phyloP scores from a whole-genome alignment of 2,113 vertebrate species.

The Thinocorus orbignyianus region DNA sequence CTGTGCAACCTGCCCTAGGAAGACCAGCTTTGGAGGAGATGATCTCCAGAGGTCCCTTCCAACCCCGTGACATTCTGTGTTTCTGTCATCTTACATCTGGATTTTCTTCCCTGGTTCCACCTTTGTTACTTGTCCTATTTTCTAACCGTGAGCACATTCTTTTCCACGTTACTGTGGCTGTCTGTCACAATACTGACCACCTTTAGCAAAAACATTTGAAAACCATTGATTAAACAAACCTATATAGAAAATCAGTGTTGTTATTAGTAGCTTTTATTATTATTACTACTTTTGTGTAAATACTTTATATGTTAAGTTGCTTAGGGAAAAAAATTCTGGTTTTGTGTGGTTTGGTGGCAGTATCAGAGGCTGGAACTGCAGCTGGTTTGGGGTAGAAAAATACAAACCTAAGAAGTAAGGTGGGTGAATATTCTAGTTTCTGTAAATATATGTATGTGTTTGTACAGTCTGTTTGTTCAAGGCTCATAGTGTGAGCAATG shows the following conservation, averaged over 20 bases:
- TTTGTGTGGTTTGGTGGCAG: background rate
- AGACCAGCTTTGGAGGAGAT: too few relatives aligned
- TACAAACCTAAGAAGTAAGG: background rate
- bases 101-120: background rate
- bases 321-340: background rate
- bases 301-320: background rate
- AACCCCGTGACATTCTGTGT: too few relatives aligned
- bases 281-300: background rate
- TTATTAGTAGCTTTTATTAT: background rate
- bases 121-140: background rate
- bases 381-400: background rate
- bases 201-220: background rate
- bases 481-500: background rate
- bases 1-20: too few relatives aligned
- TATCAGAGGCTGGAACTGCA: background rate
- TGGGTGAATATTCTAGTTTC: background rate
- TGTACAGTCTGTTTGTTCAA: background rate
- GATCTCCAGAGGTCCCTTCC: too few relatives aligned
- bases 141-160: background rate
- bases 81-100: background rate
- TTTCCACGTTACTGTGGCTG: background rate
- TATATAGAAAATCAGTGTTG: background rate
- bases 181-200: background rate
- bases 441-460: background rate
- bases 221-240: background rate